Evolutionary conservation across 30 jellyfish, hydroid and myxozoan genomes (phyloP).

Genomic region (Aurelia sp.): DNA sequence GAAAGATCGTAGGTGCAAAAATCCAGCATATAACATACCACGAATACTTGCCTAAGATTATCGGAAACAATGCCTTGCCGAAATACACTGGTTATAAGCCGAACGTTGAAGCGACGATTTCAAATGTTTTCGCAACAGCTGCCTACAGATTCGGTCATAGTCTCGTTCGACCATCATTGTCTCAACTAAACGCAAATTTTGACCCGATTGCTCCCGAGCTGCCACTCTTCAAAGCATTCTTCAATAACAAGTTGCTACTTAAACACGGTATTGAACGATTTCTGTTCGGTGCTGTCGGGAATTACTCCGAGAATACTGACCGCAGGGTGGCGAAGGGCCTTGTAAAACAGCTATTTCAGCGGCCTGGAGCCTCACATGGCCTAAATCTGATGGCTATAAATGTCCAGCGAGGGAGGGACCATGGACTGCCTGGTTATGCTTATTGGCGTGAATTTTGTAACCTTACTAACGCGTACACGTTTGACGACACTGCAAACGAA

Average conservation of each 20-base stretch:
- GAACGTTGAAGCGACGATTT: slow-evolving; percentile 68
- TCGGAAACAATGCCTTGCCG: slow-evolving; percentile 70
- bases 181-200: slow-evolving; percentile 69
- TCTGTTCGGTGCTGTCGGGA: slow-evolving; percentile 79
- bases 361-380: slow-evolving; percentile 86
- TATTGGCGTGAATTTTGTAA: slow-evolving; percentile 71
- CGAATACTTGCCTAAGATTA: slow-evolving; percentile 83
- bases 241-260: slow-evolving; percentile 48
- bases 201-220: slow-evolving; percentile 70
- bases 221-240: slow-evolving; percentile 70
- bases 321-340: slow-evolving; percentile 74
- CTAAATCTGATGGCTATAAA: slow-evolving; percentile 71
- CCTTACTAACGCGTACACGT: slow-evolving; percentile 43
- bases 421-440: slow-evolving; percentile 84
- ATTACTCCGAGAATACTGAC: slow-evolving; percentile 77
- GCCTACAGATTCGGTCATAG: slow-evolving; percentile 90
- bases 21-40: slow-evolving; percentile 82
- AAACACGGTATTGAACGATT: slow-evolving; percentile 77
- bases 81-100: slow-evolving; percentile 74
- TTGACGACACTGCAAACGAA: slow-evolving; percentile 53
- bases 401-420: slow-evolving; percentile 89
- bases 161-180: slow-evolving; percentile 74
- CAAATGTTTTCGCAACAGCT: slow-evolving; percentile 84
- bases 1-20: slow-evolving; percentile 80
- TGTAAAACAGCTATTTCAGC: slow-evolving; percentile 60